Percentiles rank a stretch among this genome's conserved stretches.
phyloP scores from a whole-genome alignment of 1,140 invertebrate species.

The Tetragonula clypearis region DNA sequence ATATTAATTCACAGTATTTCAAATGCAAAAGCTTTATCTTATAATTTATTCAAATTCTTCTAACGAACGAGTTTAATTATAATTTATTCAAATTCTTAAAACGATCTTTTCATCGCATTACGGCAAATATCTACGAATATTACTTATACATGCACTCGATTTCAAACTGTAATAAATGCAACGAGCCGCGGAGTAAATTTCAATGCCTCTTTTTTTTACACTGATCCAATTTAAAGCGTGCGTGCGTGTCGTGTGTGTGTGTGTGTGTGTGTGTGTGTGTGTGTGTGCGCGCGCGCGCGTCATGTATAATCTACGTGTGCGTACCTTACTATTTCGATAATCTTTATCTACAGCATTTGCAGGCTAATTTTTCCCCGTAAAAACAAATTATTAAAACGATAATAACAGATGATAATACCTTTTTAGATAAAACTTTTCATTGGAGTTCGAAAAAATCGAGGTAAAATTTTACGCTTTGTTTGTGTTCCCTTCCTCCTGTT shows the following conservation, averaged over 20 bases:
- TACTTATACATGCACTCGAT: background rate
- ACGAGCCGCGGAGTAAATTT: background rate
- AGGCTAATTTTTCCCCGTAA: background rate
- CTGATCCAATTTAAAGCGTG: background rate
- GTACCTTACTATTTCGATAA: background rate
- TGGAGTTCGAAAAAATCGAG: background rate
- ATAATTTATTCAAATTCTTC: too few species aligned
- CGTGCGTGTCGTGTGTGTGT: background rate
- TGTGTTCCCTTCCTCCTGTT: background rate
- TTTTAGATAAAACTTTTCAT: background rate
- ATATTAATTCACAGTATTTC: too few species aligned
- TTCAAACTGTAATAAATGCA: background rate
- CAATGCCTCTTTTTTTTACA: background rate
- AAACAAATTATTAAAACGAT: background rate
- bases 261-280: background rate
- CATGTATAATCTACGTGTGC: too few species aligned
- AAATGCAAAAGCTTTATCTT: too few species aligned
- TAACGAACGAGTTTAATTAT: background rate
- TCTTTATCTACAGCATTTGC: background rate
- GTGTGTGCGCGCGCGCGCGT: too few species aligned
- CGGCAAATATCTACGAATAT: background rate
- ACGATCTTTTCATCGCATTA: background rate
- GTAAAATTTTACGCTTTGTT: background rate
- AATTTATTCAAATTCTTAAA: background rate
- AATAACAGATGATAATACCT: background rate